phyloP scores from a whole-genome alignment of 2,888 invertebrate species.

The Brachyopa scutellaris region DNA sequence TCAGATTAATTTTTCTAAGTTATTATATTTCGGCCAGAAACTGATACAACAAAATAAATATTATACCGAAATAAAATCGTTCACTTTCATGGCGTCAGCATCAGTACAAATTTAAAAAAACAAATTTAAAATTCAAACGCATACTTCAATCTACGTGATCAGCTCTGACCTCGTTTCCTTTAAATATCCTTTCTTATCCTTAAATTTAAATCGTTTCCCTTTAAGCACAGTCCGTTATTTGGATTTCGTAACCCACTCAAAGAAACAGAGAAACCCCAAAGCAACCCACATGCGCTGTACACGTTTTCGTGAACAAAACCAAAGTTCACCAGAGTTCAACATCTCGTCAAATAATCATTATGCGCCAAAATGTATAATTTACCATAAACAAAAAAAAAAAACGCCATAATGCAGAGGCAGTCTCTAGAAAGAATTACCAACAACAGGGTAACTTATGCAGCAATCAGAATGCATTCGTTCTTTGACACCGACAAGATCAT shows the following conservation, averaged over 20 bases:
- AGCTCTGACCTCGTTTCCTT: constrained; percentile 43
- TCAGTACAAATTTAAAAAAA: too few relatives aligned
- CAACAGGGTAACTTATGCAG: constrained; percentile 62
- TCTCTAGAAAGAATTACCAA: constrained; percentile 43
- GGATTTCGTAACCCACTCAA: constrained; percentile 61
- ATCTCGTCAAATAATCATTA: constrained; percentile 46
- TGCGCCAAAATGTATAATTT: constrained; percentile 34
- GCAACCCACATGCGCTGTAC: background rate
- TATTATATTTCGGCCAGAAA: too few relatives aligned
- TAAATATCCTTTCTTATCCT: constrained; percentile 54
- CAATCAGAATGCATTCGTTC: constrained; percentile 55
- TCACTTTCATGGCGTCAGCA: too few relatives aligned
- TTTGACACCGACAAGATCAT: constrained; percentile 48
- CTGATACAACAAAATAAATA: too few relatives aligned
- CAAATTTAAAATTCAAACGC: background rate
- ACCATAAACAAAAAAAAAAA: background rate
- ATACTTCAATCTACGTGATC: constrained; percentile 12
- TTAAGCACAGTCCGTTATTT: constrained; percentile 53
- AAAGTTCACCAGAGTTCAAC: constrained; percentile 58
- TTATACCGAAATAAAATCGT: too few relatives aligned
- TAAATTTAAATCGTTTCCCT: constrained; percentile 45
- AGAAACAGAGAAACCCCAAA: too few relatives aligned
- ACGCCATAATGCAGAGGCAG: constrained; percentile 28
- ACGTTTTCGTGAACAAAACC: constrained; percentile 5
- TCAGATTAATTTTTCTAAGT: too few relatives aligned